phyloP scores from a whole-genome alignment of 2,888 invertebrate species.

The Lithophane ornitopus region DNA sequence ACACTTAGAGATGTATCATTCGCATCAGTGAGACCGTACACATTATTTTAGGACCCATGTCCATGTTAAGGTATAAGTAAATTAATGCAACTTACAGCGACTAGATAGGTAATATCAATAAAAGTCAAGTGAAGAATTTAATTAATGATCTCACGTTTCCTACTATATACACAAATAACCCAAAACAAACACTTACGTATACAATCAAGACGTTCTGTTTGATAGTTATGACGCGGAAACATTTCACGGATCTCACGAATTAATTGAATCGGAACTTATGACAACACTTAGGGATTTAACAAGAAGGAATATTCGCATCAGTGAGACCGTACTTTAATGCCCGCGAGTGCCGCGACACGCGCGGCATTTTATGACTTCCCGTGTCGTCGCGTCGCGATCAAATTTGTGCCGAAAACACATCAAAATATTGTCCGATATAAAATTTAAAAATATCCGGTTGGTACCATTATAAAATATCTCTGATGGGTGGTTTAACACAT shows the following conservation, averaged over 20 bases:
- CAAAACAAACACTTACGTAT: conserved; percentile 9
- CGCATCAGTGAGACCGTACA: conserved; percentile 68
- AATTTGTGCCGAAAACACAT: conserved; percentile 81
- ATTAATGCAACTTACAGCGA: neutral
- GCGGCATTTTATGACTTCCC: conserved; percentile 85
- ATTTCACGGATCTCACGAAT: conserved; percentile 43
- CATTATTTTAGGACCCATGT: neutral
- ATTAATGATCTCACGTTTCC: conserved; percentile 1
- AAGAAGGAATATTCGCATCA: conserved; percentile 69
- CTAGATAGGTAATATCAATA: conserved; percentile 7
- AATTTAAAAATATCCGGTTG: conserved; percentile 77
- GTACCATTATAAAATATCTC: conserved; percentile 55
- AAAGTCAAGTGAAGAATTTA: conserved; percentile 2
- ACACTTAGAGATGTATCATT: conserved; percentile 68
- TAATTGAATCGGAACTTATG: conserved; percentile 60
- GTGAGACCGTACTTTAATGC: conserved; percentile 69
- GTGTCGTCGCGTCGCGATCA: conserved; percentile 78
- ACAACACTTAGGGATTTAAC: conserved; percentile 69
- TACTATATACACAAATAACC: conserved; percentile 25
- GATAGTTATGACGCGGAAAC: conserved; percentile 28
- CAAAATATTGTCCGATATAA: conserved; percentile 81
- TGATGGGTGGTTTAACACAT: conserved; percentile 57
- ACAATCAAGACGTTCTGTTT: conserved; percentile 35
- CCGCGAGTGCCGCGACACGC: conserved; percentile 70
- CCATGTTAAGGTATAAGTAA: neutral